Evolutionary conservation across 2,797 vertebrate genomes (phyloP), one percentile per base, ranked within the genome.

Genomic region (Coranthus polyacanthus): DNA sequence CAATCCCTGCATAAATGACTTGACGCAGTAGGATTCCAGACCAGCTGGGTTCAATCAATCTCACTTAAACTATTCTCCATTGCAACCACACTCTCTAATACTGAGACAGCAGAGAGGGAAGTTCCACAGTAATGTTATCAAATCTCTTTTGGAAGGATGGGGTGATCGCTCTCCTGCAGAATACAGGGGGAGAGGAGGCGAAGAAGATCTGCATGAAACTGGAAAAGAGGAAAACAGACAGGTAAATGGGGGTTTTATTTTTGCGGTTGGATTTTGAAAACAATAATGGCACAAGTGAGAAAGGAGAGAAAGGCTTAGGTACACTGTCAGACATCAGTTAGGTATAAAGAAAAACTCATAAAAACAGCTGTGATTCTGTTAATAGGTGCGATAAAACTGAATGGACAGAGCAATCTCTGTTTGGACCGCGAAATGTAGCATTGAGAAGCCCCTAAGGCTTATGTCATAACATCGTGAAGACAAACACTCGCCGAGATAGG

Each of bases 21-120:
- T 82, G 81, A 88, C 89, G 88, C 84, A 79, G 82, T 53, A 78
- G 89, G 85, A 92, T 85, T 89, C 85, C 51, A 68, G 85, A 89
- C 77, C 82, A 80, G 84, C 89, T 85, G 86, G 86, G 88, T 75
- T 94, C 89, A 81, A 91, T 94, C 89, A 90, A 88, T 94, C 92
- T 91, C 87, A 92, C 87, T 93, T 94, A 90, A 89, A 78, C 72
- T 68, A 72, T 87, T 86, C 84, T 90, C 86, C 78, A 63, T 85
- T 60, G 55, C 75, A 45, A 54, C 78, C 70, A 39, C 59, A 44
- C 78, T 78, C 82, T 75, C 78, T 85, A 87, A 89, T 82, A 89
- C 82, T 41, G 81, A 89, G 90, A 87, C 86, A 88, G 86, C 79
- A 82, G 81, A 63, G 69, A 86, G 75, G 80, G 83, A 84, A 91